Evolutionary conservation across 2,888 invertebrate species (phyloP).

Genomic region (Lasioglossum zephyrum): DNA sequence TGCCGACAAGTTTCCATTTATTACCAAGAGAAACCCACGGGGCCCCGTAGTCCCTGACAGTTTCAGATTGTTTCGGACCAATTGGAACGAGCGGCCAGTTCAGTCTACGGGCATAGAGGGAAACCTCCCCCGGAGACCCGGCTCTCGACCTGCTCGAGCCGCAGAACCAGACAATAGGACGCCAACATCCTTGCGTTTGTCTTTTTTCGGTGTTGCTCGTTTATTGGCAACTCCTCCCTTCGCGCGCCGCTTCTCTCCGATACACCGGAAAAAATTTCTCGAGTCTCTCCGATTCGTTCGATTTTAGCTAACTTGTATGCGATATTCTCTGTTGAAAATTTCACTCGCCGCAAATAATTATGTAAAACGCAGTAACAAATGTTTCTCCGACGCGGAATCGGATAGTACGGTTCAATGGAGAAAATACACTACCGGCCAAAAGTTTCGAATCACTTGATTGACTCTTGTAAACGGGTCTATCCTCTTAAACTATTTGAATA

Average conservation of each 20-base stretch:
- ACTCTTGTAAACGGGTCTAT: too few species aligned
- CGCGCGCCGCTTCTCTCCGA: neutral
- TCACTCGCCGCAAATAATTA: neutral
- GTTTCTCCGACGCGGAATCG: too few species aligned
- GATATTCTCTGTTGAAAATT: neutral
- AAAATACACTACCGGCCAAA: neutral
- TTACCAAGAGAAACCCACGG: constrained; percentile 42
- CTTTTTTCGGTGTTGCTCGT: constrained; percentile 24
- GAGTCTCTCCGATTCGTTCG: neutral
- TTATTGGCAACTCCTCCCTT: constrained; percentile 12
- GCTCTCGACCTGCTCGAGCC: constrained; percentile 57
- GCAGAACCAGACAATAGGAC: constrained; percentile 78
- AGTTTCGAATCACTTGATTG: too few species aligned
- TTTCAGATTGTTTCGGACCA: constrained; percentile 62
- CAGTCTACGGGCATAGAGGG: constrained; percentile 41
- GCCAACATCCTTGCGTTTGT: constrained; percentile 65
- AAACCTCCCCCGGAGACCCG: constrained; percentile 40
- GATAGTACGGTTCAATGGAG: neutral
- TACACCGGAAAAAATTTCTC: constrained; percentile 2
- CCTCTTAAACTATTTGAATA: too few species aligned
- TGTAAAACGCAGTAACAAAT: neutral
- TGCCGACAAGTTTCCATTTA: constrained; percentile 56
- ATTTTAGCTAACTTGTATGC: neutral
- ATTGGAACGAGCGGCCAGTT: constrained; percentile 59
- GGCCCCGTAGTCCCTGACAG: constrained; percentile 42